phyloP scores from a whole-genome alignment of 2,113 vertebrate genomes.

The Platysteira castanea region DNA sequence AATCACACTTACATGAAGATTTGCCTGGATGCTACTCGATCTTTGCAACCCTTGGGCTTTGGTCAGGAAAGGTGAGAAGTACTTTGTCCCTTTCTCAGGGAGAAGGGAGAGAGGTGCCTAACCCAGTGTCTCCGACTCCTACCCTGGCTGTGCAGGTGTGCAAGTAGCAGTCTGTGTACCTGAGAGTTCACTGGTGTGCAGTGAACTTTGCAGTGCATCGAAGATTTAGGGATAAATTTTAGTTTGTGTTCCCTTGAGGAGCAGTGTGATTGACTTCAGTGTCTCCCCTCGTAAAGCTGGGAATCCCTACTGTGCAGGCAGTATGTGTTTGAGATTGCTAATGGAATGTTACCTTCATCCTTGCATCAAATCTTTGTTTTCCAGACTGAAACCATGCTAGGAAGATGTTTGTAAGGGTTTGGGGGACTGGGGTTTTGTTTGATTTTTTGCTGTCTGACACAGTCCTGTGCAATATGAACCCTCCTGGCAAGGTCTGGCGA shows the following conservation, averaged over 20 bases:
- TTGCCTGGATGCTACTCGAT: neutral
- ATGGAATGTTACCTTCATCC: neutral
- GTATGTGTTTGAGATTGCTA: neutral
- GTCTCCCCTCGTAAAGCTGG: neutral
- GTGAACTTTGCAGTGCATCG: neutral
- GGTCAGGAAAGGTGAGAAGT: neutral
- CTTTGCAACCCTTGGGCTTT: neutral
- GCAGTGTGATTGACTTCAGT: neutral
- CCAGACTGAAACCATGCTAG: neutral
- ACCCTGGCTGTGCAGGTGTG: neutral
- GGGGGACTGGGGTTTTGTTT: too few species aligned
- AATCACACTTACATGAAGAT: neutral
- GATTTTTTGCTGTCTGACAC: neutral
- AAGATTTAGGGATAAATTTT: neutral
- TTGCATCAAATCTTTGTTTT: neutral
- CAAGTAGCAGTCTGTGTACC: neutral
- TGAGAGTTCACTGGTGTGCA: neutral
- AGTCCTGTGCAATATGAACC: neutral
- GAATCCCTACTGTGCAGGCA: neutral
- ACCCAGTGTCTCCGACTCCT: accelerated
- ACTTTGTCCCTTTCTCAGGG: neutral
- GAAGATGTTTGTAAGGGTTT: neutral
- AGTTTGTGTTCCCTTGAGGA: neutral
- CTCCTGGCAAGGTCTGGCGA: neutral
- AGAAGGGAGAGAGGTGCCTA: neutral